Evolutionary conservation across 2,113 vertebrate species (phyloP).

Genomic region (Nymphicus hollandicus): DNA sequence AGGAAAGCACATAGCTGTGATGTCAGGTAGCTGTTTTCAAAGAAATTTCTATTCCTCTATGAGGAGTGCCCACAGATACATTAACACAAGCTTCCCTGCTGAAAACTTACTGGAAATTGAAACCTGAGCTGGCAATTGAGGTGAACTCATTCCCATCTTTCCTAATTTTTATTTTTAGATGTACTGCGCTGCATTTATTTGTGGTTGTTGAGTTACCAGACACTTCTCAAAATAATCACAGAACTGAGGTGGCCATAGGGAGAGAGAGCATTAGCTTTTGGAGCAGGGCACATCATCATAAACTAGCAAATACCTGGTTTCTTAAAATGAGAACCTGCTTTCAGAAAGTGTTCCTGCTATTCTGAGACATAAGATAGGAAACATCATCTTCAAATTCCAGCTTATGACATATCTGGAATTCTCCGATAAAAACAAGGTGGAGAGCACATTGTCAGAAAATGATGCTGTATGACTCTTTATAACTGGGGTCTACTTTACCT

Average conservation of each 20-base stretch:
- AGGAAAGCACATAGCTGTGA: background rate
- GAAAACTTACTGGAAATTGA: slow-evolving; percentile 44
- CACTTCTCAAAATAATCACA: background rate
- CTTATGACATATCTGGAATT: background rate
- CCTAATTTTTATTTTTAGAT: slow-evolving; percentile 53
- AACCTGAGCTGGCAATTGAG: slow-evolving; percentile 10
- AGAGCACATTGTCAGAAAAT: background rate
- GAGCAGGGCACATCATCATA: accelerated
- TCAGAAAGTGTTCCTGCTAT: background rate
- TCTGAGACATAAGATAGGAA: background rate
- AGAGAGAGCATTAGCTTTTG: background rate
- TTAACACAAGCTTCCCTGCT: background rate
- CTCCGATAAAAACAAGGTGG: background rate
- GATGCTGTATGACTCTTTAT: accelerated
- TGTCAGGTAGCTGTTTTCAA: background rate
- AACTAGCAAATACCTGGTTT: background rate
- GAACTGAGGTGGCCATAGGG: background rate
- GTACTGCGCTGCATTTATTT: background rate
- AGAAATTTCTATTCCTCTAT: background rate
- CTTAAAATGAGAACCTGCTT: background rate
- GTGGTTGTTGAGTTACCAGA: background rate
- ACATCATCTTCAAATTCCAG: background rate
- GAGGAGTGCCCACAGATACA: background rate
- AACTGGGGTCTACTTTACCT: background rate
- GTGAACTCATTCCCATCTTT: slow-evolving; percentile 12